These are phyloP conservation scores for Catharus ustulatus DNA, from an alignment of 2,797 vertebrate genomes.

Conservation along the genomic window DNA sequence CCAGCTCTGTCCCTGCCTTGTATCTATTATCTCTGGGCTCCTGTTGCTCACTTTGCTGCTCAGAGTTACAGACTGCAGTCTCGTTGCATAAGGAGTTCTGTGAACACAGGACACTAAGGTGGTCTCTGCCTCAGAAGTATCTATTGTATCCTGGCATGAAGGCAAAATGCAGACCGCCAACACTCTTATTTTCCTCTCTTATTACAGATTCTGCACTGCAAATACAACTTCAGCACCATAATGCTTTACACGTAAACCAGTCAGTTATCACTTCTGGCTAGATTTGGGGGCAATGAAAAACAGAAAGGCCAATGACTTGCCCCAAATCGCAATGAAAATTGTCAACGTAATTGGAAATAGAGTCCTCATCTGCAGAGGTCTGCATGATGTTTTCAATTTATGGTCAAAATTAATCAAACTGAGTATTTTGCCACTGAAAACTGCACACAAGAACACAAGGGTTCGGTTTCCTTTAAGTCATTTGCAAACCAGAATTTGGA, in stretches of 20 bases:
- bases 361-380: background rate
- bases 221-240: background rate
- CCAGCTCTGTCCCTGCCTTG: background rate
- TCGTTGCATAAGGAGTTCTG: background rate
- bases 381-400: background rate
- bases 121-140: background rate
- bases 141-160: accelerated
- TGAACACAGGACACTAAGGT: background rate
- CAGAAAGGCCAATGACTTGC: background rate
- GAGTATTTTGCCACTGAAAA: background rate
- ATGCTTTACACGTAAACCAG: background rate
- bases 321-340: background rate
- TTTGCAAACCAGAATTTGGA: background rate
- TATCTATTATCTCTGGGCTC: background rate
- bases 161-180: background rate
- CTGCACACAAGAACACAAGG: background rate
- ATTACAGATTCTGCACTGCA: background rate
- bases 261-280: background rate
- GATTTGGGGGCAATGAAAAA: background rate
- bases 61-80: background rate
- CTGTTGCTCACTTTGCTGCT: background rate
- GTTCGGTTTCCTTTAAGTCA: background rate
- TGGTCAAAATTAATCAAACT: background rate
- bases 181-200: background rate
- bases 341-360: background rate